phyloP scores from a whole-genome alignment of 2,113 vertebrate genomes.

The Polyodon spathula region DNA sequence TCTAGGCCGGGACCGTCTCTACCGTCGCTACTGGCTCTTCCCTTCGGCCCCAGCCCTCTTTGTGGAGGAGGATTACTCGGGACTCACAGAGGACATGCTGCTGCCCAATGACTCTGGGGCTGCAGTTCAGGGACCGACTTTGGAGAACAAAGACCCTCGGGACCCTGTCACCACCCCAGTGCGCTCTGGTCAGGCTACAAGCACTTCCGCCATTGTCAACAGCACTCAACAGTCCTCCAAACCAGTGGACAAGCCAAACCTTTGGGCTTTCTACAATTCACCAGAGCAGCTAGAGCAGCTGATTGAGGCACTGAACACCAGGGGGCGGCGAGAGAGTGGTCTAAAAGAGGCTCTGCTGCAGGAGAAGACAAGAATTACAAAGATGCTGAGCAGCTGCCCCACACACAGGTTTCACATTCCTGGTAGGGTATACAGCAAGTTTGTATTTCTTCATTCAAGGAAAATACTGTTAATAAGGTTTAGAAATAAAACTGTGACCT shows the following conservation, averaged over 20 bases:
- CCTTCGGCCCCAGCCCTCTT: slow-evolving; percentile 78
- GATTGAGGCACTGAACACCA: slow-evolving; percentile 81
- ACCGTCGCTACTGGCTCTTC: slow-evolving; percentile 91
- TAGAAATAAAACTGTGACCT: no score
- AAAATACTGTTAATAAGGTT: no score
- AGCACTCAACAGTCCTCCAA: slow-evolving; percentile 36
- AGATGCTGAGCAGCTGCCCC: slow-evolving; percentile 53
- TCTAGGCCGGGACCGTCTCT: slow-evolving; percentile 82
- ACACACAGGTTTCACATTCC: slow-evolving; percentile 64
- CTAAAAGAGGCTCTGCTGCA: slow-evolving; percentile 85
- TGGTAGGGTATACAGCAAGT: slow-evolving; percentile 48
- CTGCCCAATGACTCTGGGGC: no score
- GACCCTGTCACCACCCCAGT: slow-evolving; percentile 7
- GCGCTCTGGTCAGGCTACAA: slow-evolving; percentile 40
- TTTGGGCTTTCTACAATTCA: slow-evolving; percentile 86
- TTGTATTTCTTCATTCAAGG: no score
- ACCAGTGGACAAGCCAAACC: slow-evolving; percentile 76
- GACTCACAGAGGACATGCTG: slow-evolving; percentile 90
- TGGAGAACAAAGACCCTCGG: slow-evolving; percentile 49
- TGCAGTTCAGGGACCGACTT: slow-evolving; percentile 50
- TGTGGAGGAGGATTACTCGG: slow-evolving; percentile 87
- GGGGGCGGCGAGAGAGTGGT: slow-evolving; percentile 80
- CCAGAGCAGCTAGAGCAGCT: slow-evolving; percentile 80
- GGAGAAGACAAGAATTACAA: slow-evolving; percentile 71
- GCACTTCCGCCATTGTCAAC: slow-evolving; percentile 33